Evolutionary conservation across 1,140 invertebrate species (phyloP).

Genomic region (Paraescarpia echinospica): DNA sequence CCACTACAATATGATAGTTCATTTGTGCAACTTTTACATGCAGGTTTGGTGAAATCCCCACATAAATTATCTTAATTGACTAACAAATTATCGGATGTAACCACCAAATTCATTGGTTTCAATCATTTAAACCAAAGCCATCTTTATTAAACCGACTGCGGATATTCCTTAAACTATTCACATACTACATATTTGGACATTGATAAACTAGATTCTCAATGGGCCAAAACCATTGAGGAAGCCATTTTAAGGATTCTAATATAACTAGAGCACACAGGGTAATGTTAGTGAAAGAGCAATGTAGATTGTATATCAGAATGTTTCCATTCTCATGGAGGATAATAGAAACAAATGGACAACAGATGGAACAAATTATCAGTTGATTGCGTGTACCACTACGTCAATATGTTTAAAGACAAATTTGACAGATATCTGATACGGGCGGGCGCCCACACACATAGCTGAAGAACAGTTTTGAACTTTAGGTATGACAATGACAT

Average conservation of each 20-base stretch:
- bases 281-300: neutral
- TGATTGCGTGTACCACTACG: neutral
- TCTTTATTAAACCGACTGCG: too few species aligned
- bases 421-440: neutral
- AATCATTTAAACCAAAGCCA: too few species aligned
- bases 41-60: too few species aligned
- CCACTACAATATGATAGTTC: too few species aligned
- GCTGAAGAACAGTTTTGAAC: neutral
- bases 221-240: too few species aligned
- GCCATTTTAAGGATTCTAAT: neutral
- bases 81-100: too few species aligned
- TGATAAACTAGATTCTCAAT: too few species aligned
- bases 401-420: neutral
- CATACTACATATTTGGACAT: too few species aligned
- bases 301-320: neutral
- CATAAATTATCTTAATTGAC: too few species aligned
- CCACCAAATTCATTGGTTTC: too few species aligned
- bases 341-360: neutral
- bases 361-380: neutral
- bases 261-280: neutral
- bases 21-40: too few species aligned
- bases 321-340: neutral
- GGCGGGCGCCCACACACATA: neutral
- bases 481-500: neutral
- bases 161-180: too few species aligned